These are phyloP conservation scores for Glossophaga mutica DNA, from an alignment of 2,797 vertebrate species.

Conservation along the genomic window DNA sequence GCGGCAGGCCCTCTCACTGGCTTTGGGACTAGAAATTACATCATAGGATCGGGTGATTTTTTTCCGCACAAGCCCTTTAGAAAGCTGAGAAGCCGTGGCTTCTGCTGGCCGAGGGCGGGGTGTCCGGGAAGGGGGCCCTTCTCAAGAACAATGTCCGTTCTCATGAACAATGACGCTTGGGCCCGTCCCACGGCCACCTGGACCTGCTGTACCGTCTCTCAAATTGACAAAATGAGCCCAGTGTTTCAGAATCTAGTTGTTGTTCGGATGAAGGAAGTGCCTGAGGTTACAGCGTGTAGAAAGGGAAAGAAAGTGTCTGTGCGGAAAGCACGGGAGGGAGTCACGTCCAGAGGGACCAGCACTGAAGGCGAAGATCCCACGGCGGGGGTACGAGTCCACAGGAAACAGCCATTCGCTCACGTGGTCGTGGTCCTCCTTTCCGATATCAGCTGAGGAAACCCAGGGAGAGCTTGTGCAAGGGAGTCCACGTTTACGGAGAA, in stretches of 20 bases:
- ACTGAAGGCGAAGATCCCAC: not conserved
- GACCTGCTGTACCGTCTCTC: not conserved
- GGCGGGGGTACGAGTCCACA: rapidly evolving
- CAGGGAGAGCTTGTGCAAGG: not conserved
- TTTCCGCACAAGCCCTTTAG: not conserved
- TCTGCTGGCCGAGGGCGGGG: not conserved
- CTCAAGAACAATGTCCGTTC: not conserved
- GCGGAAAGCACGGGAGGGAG: not conserved
- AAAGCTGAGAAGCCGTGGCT: not conserved
- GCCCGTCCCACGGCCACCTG: rapidly evolving
- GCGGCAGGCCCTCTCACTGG: not conserved
- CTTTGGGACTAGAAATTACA: not conserved
- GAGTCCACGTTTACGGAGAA: not conserved
- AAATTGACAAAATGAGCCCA: rapidly evolving
- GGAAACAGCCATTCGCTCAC: rapidly evolving
- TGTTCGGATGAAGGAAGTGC: not conserved
- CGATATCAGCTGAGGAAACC: not conserved
- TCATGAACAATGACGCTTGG: not conserved
- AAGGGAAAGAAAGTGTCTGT: not conserved
- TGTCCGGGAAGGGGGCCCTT: not conserved
- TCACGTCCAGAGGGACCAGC: rapidly evolving
- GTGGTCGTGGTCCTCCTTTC: rapidly evolving
- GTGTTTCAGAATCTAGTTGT: not conserved
- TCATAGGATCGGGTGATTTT: not conserved
- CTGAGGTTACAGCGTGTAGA: too few species aligned